These are phyloP conservation scores for Phenganax subtilis DNA, from an alignment of 92 coral and sea anemone genomes.

Conservation along the genomic window DNA sequence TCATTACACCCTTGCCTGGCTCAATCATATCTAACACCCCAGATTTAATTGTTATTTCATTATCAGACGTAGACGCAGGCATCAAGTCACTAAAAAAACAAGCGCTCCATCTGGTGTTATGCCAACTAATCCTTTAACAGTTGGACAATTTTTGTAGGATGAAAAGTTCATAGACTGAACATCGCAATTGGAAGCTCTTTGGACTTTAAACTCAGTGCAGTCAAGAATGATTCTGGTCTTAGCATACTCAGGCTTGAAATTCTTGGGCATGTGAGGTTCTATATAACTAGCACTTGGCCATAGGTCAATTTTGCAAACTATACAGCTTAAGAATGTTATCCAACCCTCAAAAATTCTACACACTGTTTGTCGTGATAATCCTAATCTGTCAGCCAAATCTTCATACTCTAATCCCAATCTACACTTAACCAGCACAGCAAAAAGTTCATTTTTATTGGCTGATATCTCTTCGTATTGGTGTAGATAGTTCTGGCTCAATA, in stretches of 20 bases:
- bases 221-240: slow-evolving; percentile 3
- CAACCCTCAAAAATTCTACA: slow-evolving; percentile 31
- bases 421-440: slow-evolving; percentile 18
- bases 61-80: slow-evolving; percentile 37
- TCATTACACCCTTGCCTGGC: slow-evolving; percentile 31
- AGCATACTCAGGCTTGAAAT: slow-evolving; percentile 21
- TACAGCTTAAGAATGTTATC: slow-evolving; percentile 22
- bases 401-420: slow-evolving; percentile 6
- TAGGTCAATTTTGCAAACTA: slow-evolving; percentile 5
- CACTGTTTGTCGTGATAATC: slow-evolving; percentile 14
- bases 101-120: slow-evolving; percentile 23
- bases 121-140: slow-evolving; percentile 33
- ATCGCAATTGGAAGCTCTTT: slow-evolving; percentile 22
- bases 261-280: background rate
- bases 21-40: slow-evolving; percentile 6
- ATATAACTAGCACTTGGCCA: slow-evolving; percentile 21
- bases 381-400: slow-evolving; percentile 30
- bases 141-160: slow-evolving; percentile 28
- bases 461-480: background rate
- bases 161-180: slow-evolving; percentile 40
- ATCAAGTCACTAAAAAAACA: slow-evolving; percentile 34
- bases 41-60: slow-evolving; percentile 13
- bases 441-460: slow-evolving; percentile 18
- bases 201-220: slow-evolving; percentile 32
- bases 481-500: too few species aligned